phyloP scores from a whole-genome alignment of 30 jellyfish, hydroid and myxozoan species.

The Phacellophora camtschatica region DNA sequence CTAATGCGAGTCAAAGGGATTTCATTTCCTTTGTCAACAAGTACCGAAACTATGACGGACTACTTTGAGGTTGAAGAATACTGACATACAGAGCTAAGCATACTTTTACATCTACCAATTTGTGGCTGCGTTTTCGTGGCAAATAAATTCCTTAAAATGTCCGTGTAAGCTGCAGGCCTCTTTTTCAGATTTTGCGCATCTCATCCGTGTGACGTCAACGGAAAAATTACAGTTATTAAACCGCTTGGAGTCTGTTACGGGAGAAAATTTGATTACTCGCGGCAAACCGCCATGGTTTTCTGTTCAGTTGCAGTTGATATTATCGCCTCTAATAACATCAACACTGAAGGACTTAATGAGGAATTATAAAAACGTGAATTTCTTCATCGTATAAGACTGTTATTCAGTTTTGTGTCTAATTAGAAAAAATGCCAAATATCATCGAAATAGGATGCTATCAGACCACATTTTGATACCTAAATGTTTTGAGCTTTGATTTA shows the following conservation, averaged over 20 bases:
- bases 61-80: constrained; percentile 22
- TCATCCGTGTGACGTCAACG: constrained; percentile 20
- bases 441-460: no score
- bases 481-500: no score
- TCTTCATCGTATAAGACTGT: no score
- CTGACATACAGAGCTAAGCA: constrained; percentile 16
- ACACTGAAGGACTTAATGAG: no score
- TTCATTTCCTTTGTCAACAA: not conserved
- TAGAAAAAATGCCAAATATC: no score
- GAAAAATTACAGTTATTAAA: constrained; percentile 36
- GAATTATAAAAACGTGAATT: no score
- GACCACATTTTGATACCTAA: no score
- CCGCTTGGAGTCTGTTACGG: constrained; percentile 50
- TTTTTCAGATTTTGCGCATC: constrained; percentile 42
- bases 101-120: not conserved
- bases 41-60: constrained; percentile 25
- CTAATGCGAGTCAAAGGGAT: not conserved
- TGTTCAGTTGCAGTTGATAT: constrained; percentile 12
- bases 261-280: constrained; percentile 15
- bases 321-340: not conserved
- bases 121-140: constrained; percentile 54
- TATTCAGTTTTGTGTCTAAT: no score
- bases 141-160: constrained; percentile 40
- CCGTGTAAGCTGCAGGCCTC: constrained; percentile 60
- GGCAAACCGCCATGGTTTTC: not conserved